Base-by-base conservation (phyloP, 1,140 invertebrate species). In the Drosophila malerkotliana region DNA sequence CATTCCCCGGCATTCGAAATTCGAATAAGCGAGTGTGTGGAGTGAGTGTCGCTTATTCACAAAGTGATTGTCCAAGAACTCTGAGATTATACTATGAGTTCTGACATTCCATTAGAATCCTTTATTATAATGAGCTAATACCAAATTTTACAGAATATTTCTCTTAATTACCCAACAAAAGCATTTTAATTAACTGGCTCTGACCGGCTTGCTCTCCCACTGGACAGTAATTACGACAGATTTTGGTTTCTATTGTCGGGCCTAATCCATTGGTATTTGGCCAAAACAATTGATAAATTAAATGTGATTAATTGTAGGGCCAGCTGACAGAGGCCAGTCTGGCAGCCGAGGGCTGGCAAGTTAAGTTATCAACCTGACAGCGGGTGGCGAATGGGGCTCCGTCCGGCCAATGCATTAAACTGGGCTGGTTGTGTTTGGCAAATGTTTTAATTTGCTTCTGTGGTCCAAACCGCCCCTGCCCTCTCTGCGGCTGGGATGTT, bases 371-470 rank as follows among this genome's bases (percentile, higher is more conserved):
- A 48, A 37, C 6, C 18, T 26, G 66, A 57, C 67, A 57, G 64
- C 67, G 67, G 67, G 63, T 24, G 32, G 51, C 21, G 37, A 69
- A 48, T 34, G 61, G 21, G 21, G 44, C 15, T 12, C 47, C 47
- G 21, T 37, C 28, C 9, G 12, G n/a, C 28, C 12, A 68, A 55
- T 68, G 63, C 66, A 68, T 69, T 69, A 56, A 56, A 47, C 49
- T 37, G 66, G 39, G 55, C 41, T 54, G 66, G 49, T 68, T 68
- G 21, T 67, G 63, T 30, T 37, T 68, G 14, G 39, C 41, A 69
- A 69, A 69, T 48, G 64, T 69, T 69, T 69, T 69, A 69, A 69
- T 69, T 69, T 57, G 67, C 44, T 69, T 69, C 57, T 69, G 67
- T 69, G 67, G 64, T 63, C 44, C 26, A 49, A 69, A 18, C 48